Conservation (phyloP, 2,113 vertebrate genomes). For the Urocynchramus pylzowi region DNA sequence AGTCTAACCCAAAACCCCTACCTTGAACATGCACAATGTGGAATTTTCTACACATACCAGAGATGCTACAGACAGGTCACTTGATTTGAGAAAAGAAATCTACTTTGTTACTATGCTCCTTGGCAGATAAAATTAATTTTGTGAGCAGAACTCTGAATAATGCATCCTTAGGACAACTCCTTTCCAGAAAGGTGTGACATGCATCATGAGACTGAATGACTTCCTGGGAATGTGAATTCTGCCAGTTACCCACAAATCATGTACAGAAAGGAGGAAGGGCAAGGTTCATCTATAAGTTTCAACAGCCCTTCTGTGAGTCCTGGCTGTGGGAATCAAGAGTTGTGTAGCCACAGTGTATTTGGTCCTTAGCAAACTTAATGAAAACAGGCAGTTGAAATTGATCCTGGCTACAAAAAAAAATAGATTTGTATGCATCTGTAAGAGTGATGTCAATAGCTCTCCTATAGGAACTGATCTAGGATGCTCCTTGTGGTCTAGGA, state of each 20-base stretch:
- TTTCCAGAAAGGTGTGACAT: neutral
- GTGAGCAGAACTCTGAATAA: neutral
- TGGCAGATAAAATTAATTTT: neutral
- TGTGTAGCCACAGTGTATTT: neutral
- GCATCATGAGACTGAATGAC: neutral
- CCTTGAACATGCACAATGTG: neutral
- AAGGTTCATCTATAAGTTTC: neutral
- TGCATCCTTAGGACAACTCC: neutral
- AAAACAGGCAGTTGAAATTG: neutral
- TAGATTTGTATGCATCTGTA: neutral
- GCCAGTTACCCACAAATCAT: neutral
- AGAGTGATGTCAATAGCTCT: neutral
- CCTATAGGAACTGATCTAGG: neutral
- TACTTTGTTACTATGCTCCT: neutral
- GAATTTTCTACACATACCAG: neutral
- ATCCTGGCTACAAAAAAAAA: neutral
- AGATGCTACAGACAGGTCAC: neutral
- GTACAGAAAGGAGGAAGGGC: neutral
- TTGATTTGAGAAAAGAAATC: neutral
- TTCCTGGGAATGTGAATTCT: neutral
- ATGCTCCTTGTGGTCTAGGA: neutral
- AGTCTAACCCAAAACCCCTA: neutral
- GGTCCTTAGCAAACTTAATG: neutral
- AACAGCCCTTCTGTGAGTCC: neutral
- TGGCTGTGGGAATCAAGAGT: neutral